Evolutionary conservation across 1,140 invertebrate species (phyloP), one percentile per base, ranked within the genome.

Genomic region (Zophobas atratus): DNA sequence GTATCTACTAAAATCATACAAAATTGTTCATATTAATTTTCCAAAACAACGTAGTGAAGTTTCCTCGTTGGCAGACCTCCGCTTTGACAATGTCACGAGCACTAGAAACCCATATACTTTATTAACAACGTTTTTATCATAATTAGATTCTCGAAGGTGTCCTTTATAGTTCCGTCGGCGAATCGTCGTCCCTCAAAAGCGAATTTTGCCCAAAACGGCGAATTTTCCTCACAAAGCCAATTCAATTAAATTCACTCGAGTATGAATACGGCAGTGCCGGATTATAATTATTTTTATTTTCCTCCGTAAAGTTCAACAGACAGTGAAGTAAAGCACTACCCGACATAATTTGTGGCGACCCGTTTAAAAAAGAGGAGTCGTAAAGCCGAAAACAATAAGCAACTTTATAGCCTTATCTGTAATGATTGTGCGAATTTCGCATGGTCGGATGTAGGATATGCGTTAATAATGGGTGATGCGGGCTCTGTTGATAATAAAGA

Each of bases 251-350:
- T 4, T 46, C 43, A 8, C 43, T 46, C 43, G 6, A 46, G 43
- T 46, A 46, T 46, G 6, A 46, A 46, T 46, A 46, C 43, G 6
- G 6, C 43, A 46, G 43, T 4, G 6, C 43, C 43, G 49, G 6
- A 51, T 20, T 38, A 39, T n/a, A 63, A 41, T 63, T 39, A 39
- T 38, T 32, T 32, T 6, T 51, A 51, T 55, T 67, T 43, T 67
- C 3, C 49, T 51, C 20, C 60, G 39, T 43, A 67, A 67, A 67
- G 60, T 39, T 67, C 60, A 67, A 1, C n/a, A 67, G 60, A 67
- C 60, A 6, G 60, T 34, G 8, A 67, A 67, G 60, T 32, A 33
- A 20, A 43, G n/a, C 60, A 67, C 60, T 67, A 41, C n/a, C 56
- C 35, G 56, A 63, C 49, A 2, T 67, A 43, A 43, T 67, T 51